Conservation (phyloP, 2,797 vertebrate species). For the Lithobates pipiens region DNA sequence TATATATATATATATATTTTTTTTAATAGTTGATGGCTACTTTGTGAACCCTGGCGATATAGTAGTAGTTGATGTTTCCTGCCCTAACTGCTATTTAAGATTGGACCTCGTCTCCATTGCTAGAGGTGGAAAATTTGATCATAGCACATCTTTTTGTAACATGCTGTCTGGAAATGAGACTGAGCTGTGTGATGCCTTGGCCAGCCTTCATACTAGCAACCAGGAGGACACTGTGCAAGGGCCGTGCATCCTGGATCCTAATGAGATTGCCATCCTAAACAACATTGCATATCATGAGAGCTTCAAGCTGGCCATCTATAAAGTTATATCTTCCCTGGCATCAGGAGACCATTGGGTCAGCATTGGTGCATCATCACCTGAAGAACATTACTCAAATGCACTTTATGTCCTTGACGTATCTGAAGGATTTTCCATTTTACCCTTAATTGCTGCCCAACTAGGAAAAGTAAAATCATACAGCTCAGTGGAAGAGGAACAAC, state of each 20-base stretch:
- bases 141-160: constrained; percentile 54
- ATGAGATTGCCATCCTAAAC: constrained; percentile 93
- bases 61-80: constrained; percentile 90
- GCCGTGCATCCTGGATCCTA: constrained; percentile 85
- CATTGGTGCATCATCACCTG: constrained; percentile 47
- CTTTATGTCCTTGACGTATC: constrained; percentile 93
- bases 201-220: constrained; percentile 85
- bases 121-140: constrained; percentile 72
- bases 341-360: constrained; percentile 65
- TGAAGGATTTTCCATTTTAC: constrained; percentile 93
- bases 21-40: constrained; percentile 73
- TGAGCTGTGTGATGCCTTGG: constrained; percentile 90
- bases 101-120: constrained; percentile 81
- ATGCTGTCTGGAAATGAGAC: constrained; percentile 79
- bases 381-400: constrained; percentile 67
- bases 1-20: too few species aligned
- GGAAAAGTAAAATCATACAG: constrained; percentile 89
- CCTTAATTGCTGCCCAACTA: constrained; percentile 86
- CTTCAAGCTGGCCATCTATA: constrained; percentile 84
- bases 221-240: constrained; percentile 67
- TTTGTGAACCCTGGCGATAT: constrained; percentile 80
- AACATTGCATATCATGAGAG: constrained; percentile 84
- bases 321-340: constrained; percentile 80
- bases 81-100: constrained; percentile 89
- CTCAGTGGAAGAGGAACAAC: constrained; percentile 91